Base-by-base conservation (phyloP, 2,113 vertebrate species). In the Pseudois nayaur region DNA sequence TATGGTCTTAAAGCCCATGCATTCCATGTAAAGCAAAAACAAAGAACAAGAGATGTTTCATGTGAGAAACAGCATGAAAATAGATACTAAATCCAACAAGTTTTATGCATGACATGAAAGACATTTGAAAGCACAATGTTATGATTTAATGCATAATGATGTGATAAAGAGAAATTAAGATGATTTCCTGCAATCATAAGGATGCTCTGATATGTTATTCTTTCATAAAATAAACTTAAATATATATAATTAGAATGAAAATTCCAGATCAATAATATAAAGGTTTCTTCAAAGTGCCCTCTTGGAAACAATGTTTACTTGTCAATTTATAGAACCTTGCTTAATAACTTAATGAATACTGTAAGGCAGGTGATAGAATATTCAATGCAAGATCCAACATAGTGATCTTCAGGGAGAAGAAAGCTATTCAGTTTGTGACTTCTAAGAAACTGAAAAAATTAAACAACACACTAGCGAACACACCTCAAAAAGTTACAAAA, bases 1-100 rank as follows among this genome's bases (percentile, higher is more conserved):
- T 99, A 99, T 98, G 99, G 99, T 99, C 99, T 99, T 99, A 99
- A 99, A 98, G 98, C 98, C 98, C 99, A 99, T 99, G 99, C 98
- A 99, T 99, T 98, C 99, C 98, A 99, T 99, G 99, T 98, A 99
- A 96, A 99, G 98, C 98, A 99, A 98, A 99, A 98, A 99, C 98
- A 99, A 98, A 99, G 98, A 99, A 99, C 98, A 99, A 99, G 98
- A 99, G 98, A 99, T 96, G 98, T 97, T 99, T 98, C 93, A 98
- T 96, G 98, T 99, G 97, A 99, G 97, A 98, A 98, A 98, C 86
- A 98, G 83, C 94, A 99, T 98, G 99, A 98, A 97, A 0, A 88
- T 87, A 97, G 93, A 96, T 91, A 84, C 98, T 87, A 96, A 97
- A 94, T 93, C 98, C 92, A 95, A 91, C 98, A 97, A 98, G 93